Conservation (phyloP, 2,797 vertebrate species). For the Psittacula derbiana region DNA sequence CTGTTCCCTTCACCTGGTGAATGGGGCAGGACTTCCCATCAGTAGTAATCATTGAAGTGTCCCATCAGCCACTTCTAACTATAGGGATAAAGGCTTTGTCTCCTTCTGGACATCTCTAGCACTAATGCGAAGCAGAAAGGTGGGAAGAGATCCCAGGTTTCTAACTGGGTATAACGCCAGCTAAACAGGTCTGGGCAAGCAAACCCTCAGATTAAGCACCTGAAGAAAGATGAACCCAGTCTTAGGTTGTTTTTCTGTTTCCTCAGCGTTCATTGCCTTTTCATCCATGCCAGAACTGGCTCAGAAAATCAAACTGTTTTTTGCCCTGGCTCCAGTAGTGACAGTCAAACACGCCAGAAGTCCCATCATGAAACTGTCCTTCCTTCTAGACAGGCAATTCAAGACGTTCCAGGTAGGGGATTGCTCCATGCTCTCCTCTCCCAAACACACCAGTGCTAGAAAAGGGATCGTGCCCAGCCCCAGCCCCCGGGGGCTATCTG, state of each 20-base stretch:
- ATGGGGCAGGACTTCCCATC: not conserved
- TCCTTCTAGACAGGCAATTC: not conserved
- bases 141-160: not conserved
- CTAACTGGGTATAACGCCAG: not conserved
- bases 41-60: not conserved
- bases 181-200: not conserved
- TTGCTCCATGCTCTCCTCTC: not conserved
- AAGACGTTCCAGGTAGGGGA: constrained; percentile 17
- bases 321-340: constrained; percentile 80
- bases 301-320: constrained; percentile 77
- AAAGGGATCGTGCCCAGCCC: rapidly evolving
- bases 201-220: not conserved
- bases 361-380: not conserved
- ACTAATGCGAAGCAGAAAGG: not conserved
- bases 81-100: not conserved
- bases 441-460: not conserved
- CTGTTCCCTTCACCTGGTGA: not conserved
- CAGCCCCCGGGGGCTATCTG: not conserved
- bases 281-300: constrained; percentile 82
- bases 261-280: constrained; percentile 62
- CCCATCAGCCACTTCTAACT: not conserved
- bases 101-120: not conserved
- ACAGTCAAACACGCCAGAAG: constrained; percentile 65
- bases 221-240: not conserved
- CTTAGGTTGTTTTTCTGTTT: not conserved